Evolutionary conservation across 2,888 invertebrate genomes (phyloP), one percentile per base, ranked within the genome.

Genomic region (Archips crataeganus): DNA sequence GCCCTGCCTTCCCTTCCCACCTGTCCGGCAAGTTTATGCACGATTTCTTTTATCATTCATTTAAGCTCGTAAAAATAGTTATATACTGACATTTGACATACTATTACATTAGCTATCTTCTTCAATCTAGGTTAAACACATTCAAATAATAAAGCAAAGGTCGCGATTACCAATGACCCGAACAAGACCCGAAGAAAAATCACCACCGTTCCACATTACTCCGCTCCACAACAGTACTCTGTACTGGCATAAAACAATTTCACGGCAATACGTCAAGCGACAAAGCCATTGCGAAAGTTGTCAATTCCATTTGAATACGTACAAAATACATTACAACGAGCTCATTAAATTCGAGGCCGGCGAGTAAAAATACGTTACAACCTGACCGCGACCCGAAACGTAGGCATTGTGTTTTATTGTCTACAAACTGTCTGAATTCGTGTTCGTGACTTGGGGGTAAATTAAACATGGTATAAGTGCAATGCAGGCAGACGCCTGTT

Each of bases 321-420:
- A 65, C 65, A 66, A 77, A 79, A 79, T 81, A 84, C 80, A 84
- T 84, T 81, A 86, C 78, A 85, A 82, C 83, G 76, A 77, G 75
- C 84, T 90, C 86, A 86, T 87, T 87, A 85, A 79, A 80, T 66
- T 77, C 85, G 85, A 90, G 89, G 88, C 77, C 85, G 80, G 75
- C 79, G 81, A 81, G 83, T 85, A 88, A 87, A 84, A 84, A 79
- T 85, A 85, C 87, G 84, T 85, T 79, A 85, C 82, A 79, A 62
- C 83, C 85, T 85, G 89, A 85, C 89, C 89, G 83, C 89, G 90
- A 90, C 87, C 88, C 82, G 81, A 85, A 86, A 86, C 78, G 66
- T 74, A 76, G 78, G 60, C 60, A 73, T 73, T 73, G 69, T 73
- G 64, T 73, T 69, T 74, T 70, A 70, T 74, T 69, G 74, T 74